Conservation (phyloP, 1,140 invertebrate genomes). For the Drosophila dunni region DNA sequence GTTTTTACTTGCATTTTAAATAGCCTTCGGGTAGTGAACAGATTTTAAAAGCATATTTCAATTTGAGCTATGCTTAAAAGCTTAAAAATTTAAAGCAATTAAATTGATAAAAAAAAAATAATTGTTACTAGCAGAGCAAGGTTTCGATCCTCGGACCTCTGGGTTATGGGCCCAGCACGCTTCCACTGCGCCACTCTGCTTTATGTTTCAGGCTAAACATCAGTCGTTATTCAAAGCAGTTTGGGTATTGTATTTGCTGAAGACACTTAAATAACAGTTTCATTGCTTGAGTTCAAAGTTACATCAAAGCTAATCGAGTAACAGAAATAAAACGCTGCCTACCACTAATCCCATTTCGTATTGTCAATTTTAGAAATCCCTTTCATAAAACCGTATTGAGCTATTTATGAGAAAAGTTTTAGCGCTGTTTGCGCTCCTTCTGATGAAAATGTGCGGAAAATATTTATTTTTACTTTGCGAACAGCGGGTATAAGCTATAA, state of each 20-base stretch:
- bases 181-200: conserved; percentile 99
- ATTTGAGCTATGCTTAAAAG: not conserved
- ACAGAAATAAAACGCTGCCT: not conserved
- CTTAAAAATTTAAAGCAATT: conserved; percentile 1
- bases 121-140: conserved; percentile 91
- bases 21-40: not conserved
- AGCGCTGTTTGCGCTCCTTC: conserved; percentile 1
- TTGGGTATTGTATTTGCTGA: not conserved
- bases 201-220: too few species aligned
- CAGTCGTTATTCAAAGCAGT: too few species aligned
- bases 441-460: not conserved
- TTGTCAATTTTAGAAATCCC: conserved; percentile 38
- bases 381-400: conserved; percentile 16
- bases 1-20: conserved; percentile 7
- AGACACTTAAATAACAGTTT: not conserved
- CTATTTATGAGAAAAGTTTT: conserved; percentile 35
- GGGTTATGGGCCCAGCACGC: conserved; percentile 99
- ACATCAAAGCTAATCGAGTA: conserved; percentile 19
- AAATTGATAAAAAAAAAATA: conserved; percentile 16
- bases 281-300: not conserved
- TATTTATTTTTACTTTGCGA: not conserved
- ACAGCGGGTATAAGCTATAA: not conserved
- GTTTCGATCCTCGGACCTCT: conserved; percentile 98
- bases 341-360: conserved; percentile 27
- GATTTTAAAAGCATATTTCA: not conserved